Evolutionary conservation across 92 coral and sea anemone genomes (phyloP), one percentile per base, ranked within the genome.

Genomic region (Actinernus sp.): DNA sequence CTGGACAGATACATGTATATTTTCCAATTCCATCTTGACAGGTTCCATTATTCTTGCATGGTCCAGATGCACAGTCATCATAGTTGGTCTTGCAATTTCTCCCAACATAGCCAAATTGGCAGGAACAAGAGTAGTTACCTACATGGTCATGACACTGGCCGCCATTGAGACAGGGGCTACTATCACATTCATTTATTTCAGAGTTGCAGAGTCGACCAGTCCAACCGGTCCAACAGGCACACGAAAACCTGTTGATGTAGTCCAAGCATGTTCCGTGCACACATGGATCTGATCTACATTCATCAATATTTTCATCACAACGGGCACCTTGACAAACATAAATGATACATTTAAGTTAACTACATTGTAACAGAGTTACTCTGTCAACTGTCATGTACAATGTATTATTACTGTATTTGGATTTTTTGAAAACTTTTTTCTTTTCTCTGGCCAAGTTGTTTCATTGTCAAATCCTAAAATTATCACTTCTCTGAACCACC

Each of bases 71-170:
- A 51, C 97, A 92, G 31, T 84, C 83, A 67, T 92, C 73, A 56
- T 82, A 61, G 60, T 92, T 58, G 0, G 25, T 67, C 54, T 89
- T 68, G 63, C 98, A 92, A 50, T 71, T 76, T 20, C 52, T 45
- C 2, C 98, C 98, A 41, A 26, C 64, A 54, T 66, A 92, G 13
- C 90, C 98, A 4, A 2, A 31, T 13, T 2, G 2, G 44, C 97
- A 92, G 6, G 55, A 68, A 46, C 97, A 88, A 3, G 37, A 67
- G 84, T 90, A 86, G 13, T 27, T 45, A 40, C 50, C 72, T 12
- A 52, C n/a, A 22, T 14, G 20, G 33, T 90, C 77, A 41, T 64
- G 72, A 32, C 97, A 90, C 57, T 90, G 97, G 12, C 97, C 97
- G 12, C 83, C 80, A 60, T 90, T 71, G 26, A 38, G 30, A 61